These are phyloP conservation scores for Crax fasciolata DNA, from an alignment of 2,797 vertebrate species.

Conservation along the genomic window DNA sequence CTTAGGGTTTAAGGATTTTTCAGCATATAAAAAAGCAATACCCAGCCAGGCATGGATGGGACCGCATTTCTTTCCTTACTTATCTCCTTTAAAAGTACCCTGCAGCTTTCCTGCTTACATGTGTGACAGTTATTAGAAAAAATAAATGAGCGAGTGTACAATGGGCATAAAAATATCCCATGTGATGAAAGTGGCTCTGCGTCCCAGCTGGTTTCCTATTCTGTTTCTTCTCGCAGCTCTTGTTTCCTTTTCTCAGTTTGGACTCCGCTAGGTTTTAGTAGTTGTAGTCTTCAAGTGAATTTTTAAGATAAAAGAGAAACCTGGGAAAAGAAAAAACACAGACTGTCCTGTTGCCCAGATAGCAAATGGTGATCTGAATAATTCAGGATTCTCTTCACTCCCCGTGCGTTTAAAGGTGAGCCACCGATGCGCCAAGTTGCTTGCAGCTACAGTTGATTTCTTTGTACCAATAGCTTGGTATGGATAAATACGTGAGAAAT, in stretches of 20 bases:
- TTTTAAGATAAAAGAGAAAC: neutral
- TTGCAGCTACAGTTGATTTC: conserved; percentile 35
- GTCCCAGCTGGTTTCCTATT: neutral
- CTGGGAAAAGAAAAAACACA: neutral
- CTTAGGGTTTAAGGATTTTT: conserved; percentile 10
- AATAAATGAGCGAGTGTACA: neutral
- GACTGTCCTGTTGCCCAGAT: neutral
- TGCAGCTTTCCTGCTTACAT: neutral
- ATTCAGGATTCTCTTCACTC: conserved; percentile 6
- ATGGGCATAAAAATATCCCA: neutral
- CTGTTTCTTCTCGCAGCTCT: neutral
- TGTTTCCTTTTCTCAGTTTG: neutral
- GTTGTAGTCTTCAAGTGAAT: neutral
- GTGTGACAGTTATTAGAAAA: conserved; percentile 10
- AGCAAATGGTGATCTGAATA: neutral
- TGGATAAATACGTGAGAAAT: conserved; percentile 53
- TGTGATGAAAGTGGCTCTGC: neutral
- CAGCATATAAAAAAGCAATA: neutral
- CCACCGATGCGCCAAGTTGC: neutral
- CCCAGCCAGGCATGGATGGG: neutral
- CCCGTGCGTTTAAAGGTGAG: neutral
- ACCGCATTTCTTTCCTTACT: neutral
- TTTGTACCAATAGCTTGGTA: neutral
- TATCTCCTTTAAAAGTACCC: neutral
- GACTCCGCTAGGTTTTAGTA: neutral